phyloP scores from a whole-genome alignment of 2,888 invertebrate genomes.

The Tenthredo mesomela region DNA sequence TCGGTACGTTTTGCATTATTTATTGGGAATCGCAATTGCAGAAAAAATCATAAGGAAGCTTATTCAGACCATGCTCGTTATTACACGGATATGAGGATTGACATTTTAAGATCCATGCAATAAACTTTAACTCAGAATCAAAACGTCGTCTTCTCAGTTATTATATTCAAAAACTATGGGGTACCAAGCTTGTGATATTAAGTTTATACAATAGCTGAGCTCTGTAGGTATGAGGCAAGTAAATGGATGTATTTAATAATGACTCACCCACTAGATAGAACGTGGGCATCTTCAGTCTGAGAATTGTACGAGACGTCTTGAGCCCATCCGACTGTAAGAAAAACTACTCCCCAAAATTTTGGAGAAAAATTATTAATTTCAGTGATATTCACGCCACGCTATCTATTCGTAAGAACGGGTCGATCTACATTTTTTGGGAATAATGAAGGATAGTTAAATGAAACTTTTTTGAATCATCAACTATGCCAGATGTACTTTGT shows the following conservation, averaged over 20 bases:
- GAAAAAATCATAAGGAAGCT: neutral
- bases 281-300: neutral
- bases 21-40: neutral
- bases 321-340: constrained; percentile 8
- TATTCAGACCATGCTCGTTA: neutral
- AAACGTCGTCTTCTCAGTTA: neutral
- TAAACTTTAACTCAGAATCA: neutral
- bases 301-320: neutral
- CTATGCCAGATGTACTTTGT: neutral
- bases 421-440: neutral
- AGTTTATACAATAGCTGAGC: neutral
- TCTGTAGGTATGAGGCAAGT: neutral
- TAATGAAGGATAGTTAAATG: neutral
- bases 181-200: neutral
- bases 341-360: neutral
- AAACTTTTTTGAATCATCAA: neutral
- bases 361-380: neutral
- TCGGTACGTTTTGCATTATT: neutral
- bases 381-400: neutral
- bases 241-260: neutral
- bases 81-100: neutral
- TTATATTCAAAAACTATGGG: neutral
- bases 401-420: neutral
- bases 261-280: neutral
- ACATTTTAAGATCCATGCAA: neutral